Evolutionary conservation across 2,797 vertebrate species (phyloP), one percentile per base, ranked within the genome.

Genomic region (Streptopelia turtur): DNA sequence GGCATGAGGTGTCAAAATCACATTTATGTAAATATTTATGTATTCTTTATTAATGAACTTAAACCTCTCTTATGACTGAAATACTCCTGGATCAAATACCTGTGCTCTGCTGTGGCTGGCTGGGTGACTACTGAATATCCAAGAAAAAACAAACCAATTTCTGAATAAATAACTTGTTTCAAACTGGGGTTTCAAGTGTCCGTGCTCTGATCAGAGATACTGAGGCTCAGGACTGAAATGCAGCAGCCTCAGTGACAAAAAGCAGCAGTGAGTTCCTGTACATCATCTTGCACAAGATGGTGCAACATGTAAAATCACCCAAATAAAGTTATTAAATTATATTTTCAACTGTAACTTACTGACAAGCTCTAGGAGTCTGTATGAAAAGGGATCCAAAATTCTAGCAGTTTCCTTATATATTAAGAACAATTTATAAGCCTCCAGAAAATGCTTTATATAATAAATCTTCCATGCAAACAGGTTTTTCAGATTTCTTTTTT

Each of bases 181-280:
- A 70, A 63, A 56, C 0, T 41, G 27, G 17, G 55, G 50, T 76
- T 90, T 90, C 65, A 69, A 21, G n/a, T 14, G 35, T 16, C 23
- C 0, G 0, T 33, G 57, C 50, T 83, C 75, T 75, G 43, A 0
- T 7, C 1, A 5, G 47, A 70, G 79, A 49, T n/a, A 30, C 35
- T 35, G 23, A 87, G 33, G 79, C 47, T 81, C 78, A 41, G 56
- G 59, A 64, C 52, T 56, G 56, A 83, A 78, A 65, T 15, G 27
- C 37, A 60, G 66, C 66, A 60, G 61, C 47, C 41, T 39, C 1
- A 0, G 52, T 63, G 43, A 65, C 39, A 37, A 59, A 76, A 27
- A 43, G 52, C 35, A 83, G 71, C 49, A 49, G n/a, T 13, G 57
- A 89, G 17, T 31, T 35, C 41, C 9, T 31, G 55, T 10, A 55